Conservation (phyloP, 2,113 vertebrate species). For the Eclectus roratus region DNA sequence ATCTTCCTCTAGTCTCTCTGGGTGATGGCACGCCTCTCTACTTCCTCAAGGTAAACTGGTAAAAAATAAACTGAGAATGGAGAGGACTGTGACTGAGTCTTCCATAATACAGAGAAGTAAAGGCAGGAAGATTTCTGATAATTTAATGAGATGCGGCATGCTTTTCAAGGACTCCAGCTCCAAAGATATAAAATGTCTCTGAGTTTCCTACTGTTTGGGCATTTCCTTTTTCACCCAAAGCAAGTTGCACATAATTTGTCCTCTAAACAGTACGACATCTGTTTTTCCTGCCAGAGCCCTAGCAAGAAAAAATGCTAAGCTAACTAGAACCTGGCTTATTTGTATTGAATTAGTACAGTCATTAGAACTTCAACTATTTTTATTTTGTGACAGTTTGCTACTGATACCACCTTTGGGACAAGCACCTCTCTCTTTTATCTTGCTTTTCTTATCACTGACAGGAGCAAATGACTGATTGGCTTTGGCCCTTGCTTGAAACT, state of each 20-base stretch:
- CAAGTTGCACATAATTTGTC: not conserved
- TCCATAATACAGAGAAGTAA: not conserved
- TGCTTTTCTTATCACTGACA: slow-evolving; percentile 81
- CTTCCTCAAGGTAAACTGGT: not conserved
- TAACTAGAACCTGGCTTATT: slow-evolving; percentile 18
- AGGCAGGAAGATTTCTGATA: not conserved
- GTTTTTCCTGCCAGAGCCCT: not conserved
- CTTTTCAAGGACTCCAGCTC: not conserved
- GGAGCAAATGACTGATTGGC: slow-evolving; percentile 84
- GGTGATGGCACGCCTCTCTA: not conserved
- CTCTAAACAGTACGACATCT: not conserved
- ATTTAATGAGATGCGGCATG: not conserved
- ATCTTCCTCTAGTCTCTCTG: not conserved
- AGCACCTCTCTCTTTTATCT: slow-evolving; percentile 71
- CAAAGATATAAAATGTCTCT: not conserved
- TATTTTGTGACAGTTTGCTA: slow-evolving; percentile 71
- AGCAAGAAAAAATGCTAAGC: not conserved
- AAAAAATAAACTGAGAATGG: not conserved
- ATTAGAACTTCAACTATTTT: slow-evolving; percentile 56
- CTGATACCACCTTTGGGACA: slow-evolving; percentile 80
- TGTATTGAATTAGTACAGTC: slow-evolving; percentile 46
- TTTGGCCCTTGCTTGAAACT: slow-evolving; percentile 79
- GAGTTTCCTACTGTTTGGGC: not conserved
- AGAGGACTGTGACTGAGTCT: not conserved
- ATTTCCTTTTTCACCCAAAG: not conserved